Evolutionary conservation across 2,888 invertebrate genomes (phyloP).

Genomic region (Limnephilus auricula): DNA sequence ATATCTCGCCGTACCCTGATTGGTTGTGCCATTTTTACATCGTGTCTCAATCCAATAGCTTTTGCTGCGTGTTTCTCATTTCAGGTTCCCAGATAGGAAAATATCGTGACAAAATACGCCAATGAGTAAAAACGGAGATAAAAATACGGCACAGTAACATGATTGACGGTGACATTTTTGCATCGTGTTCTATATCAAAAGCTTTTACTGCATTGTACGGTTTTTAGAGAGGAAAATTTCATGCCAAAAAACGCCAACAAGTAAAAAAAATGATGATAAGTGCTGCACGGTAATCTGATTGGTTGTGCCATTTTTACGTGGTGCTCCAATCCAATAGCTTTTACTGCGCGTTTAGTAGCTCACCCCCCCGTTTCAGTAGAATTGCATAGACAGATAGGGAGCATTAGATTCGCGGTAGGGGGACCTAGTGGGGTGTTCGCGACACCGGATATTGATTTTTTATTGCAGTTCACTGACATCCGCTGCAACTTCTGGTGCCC

Average conservation of each 20-base stretch:
- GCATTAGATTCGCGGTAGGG: not conserved
- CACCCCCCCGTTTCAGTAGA: not conserved
- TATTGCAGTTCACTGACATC: conserved; percentile 61
- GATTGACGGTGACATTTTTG: not conserved
- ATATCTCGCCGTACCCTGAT: not conserved
- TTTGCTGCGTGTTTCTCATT: no score
- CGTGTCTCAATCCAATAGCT: no score
- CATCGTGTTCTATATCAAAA: not conserved
- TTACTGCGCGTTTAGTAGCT: not conserved
- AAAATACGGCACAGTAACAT: not conserved
- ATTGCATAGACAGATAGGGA: conserved; percentile 8
- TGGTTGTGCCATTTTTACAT: no score
- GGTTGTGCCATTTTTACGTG: not conserved
- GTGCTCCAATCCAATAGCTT: not conserved
- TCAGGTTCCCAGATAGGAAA: no score
- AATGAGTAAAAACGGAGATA: not conserved
- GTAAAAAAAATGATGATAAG: not conserved
- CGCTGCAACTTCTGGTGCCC: conserved; percentile 68
- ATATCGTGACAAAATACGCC: no score
- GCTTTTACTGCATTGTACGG: not conserved
- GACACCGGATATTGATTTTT: conserved; percentile 66
- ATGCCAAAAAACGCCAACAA: not conserved
- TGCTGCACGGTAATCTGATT: not conserved
- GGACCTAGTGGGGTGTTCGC: not conserved
- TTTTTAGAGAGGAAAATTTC: not conserved